Evolutionary conservation across 2,797 vertebrate species (phyloP).

Genomic region (Arremon brunneinucha): DNA sequence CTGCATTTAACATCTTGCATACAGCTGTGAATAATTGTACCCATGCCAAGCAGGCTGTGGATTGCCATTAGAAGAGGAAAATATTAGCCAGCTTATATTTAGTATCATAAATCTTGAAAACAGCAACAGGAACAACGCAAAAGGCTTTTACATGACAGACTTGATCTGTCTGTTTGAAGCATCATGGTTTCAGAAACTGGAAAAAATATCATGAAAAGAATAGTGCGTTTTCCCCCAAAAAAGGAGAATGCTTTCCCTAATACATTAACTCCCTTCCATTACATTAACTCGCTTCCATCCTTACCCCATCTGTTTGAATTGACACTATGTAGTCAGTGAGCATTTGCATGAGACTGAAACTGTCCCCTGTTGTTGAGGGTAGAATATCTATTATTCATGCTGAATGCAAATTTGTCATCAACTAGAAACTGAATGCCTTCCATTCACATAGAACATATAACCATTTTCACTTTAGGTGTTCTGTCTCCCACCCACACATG

Average conservation of each 20-base stretch:
- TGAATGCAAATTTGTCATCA: background rate
- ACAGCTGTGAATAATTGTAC: conserved; percentile 56
- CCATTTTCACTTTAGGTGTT: background rate
- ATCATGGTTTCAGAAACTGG: background rate
- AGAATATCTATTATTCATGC: background rate
- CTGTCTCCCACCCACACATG: background rate
- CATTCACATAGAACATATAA: background rate
- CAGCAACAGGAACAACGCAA: background rate
- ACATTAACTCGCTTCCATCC: background rate
- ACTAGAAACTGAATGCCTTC: background rate
- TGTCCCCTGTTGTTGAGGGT: background rate
- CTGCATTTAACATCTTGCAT: conserved; percentile 46
- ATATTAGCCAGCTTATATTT: conserved; percentile 47
- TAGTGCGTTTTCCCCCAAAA: background rate
- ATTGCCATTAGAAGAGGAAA: conserved; percentile 20
- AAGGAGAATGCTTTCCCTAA: background rate
- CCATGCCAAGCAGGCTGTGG: conserved; percentile 33
- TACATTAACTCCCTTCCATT: background rate
- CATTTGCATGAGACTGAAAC: background rate
- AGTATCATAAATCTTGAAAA: conserved; percentile 45
- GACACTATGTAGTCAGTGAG: background rate
- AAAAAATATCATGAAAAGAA: background rate
- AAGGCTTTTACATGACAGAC: background rate
- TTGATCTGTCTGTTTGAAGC: background rate
- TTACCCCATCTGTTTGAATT: background rate